Evolutionary conservation across 35 echinoderm and acorn worm species (phyloP).

Genomic region (Anneissia japonica): DNA sequence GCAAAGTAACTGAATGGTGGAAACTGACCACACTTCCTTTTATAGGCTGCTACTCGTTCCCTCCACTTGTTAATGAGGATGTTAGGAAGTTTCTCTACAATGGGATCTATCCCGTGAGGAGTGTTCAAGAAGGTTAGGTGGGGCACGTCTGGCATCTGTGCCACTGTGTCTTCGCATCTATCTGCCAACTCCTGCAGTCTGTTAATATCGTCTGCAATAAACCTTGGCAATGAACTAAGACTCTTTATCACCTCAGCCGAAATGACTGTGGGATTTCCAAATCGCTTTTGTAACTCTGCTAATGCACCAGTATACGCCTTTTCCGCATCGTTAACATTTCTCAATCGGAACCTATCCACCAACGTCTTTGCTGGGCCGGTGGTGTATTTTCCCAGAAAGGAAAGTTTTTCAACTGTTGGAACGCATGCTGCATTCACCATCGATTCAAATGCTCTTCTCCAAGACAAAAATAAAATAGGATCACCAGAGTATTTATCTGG

Average conservation of each 20-base stretch:
- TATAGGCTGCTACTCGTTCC: not conserved
- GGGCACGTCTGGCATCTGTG: not conserved
- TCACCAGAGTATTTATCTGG: not conserved
- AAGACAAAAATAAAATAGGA: not conserved
- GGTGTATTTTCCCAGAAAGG: not conserved
- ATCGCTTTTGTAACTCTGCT: not conserved
- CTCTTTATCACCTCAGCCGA: not conserved
- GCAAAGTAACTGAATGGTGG: not conserved
- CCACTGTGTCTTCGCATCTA: not conserved
- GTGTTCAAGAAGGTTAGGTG: not conserved
- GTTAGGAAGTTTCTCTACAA: not conserved
- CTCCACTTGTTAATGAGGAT: constrained; percentile 5
- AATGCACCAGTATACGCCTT: not conserved
- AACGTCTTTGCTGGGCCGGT: not conserved
- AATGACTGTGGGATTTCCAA: constrained; percentile 6
- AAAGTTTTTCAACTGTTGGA: not conserved
- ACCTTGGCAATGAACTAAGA: not conserved
- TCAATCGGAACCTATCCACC: not conserved
- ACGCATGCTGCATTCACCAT: constrained; percentile 2
- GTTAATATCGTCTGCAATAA: not conserved
- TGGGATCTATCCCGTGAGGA: not conserved
- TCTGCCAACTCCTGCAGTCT: not conserved
- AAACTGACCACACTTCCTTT: not conserved
- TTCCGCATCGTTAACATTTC: not conserved
- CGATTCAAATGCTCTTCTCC: not conserved